phyloP scores from a whole-genome alignment of 2,888 invertebrate genomes.

The Agonopterix subpropinquella region DNA sequence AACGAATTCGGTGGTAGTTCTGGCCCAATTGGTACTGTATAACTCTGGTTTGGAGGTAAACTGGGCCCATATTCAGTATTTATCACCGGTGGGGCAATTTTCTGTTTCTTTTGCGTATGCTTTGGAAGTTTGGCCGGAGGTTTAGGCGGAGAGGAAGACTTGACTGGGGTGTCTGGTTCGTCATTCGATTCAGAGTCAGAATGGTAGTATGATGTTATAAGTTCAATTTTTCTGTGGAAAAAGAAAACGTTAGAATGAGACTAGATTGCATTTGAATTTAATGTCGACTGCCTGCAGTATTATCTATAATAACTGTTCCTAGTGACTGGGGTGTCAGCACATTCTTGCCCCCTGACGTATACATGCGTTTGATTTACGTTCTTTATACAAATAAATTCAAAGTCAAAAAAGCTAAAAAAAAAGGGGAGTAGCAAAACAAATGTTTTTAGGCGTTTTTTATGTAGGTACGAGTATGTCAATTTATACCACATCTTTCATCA shows the following conservation, averaged over 20 bases:
- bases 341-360: too few species aligned
- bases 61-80: constrained; percentile 47
- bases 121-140: constrained; percentile 6
- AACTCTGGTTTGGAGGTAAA: constrained; percentile 48
- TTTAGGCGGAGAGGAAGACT: constrained; percentile 12
- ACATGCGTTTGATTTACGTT: too few species aligned
- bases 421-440: too few species aligned
- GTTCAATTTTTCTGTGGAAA: constrained; percentile 70
- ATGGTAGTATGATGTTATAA: constrained; percentile 73
- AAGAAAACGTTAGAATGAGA: not conserved
- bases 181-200: constrained; percentile 74
- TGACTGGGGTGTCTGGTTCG: constrained; percentile 43
- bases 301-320: too few species aligned
- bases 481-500: too few species aligned
- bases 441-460: too few species aligned
- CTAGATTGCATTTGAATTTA: too few species aligned
- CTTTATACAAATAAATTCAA: too few species aligned
- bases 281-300: too few species aligned
- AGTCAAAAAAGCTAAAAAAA: too few species aligned
- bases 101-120: constrained; percentile 23
- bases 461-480: too few species aligned
- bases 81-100: constrained; percentile 32
- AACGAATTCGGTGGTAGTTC: constrained; percentile 44
- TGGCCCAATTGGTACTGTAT: constrained; percentile 55
- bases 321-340: too few species aligned